Base-by-base conservation (phyloP, 2,888 invertebrate genomes). In the Graphium colonna region DNA sequence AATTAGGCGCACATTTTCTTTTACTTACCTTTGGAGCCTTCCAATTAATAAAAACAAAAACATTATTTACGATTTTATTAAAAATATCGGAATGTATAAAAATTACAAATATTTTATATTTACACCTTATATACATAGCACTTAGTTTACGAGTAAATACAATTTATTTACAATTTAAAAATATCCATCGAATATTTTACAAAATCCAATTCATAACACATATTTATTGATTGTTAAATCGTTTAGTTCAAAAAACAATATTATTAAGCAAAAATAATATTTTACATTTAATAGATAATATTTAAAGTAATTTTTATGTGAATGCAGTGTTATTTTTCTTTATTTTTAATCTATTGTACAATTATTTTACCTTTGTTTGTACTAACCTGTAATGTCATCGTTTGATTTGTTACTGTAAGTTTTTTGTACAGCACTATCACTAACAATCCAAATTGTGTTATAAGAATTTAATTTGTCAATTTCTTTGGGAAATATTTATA, bases 51-150 rank as follows among this genome's bases (percentile, higher is more conserved):
- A 51, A 51, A 38, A 26, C 8, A 7, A 3, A 16, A 9, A 10
- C 9, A 26, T 36, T 47, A 38, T 51, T 46, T 26, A 40, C 9
- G 33, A 0, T 55, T 55, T 55, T 55, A 57, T 61, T 59, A 58
- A 52, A 63, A 66, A 61, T 59, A 46, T 58, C 59, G 41, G 21
- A 21, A 58, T 60, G 52, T 48, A 56, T 62, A 65, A 62, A 64
- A 66, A 73, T 71, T 73, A 72, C 3, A 59, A 57, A 54, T 68
- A 71, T 54, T 62, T 60, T 65, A 67, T 82, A 83, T 83, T 78
- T 83, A 83, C 83, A 83, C 52, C 67, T 68, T 83, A 83, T 83
- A 77, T 82, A 83, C 82, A 82, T 72, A 68, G 61, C 62, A 60
- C 21, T 47, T 57, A 36, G 59, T 41, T 58, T 57, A 56, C 36